Evolutionary conservation across 1,140 invertebrate genomes (phyloP).

Genomic region (Bombus turneri): DNA sequence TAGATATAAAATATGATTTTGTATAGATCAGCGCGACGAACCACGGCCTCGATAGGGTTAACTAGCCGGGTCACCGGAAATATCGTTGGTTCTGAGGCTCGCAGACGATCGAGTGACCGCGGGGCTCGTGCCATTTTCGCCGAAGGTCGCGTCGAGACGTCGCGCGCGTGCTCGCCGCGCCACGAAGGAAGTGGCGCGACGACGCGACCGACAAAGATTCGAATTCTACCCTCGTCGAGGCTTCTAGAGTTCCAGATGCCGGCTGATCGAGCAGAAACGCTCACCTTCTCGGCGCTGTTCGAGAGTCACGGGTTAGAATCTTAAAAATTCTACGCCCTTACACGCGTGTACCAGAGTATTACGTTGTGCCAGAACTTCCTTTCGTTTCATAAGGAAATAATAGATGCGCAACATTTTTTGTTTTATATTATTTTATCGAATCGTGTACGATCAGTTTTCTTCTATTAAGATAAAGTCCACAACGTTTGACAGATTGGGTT

Average conservation of each 20-base stretch:
- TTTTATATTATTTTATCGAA: too few species aligned
- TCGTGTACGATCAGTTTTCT: too few species aligned
- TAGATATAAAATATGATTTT: too few species aligned
- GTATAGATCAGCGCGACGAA: too few species aligned
- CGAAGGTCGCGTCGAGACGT: background rate
- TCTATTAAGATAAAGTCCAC: too few species aligned
- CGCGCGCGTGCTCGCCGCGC: background rate
- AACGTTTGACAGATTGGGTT: too few species aligned
- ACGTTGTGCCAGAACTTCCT: too few species aligned
- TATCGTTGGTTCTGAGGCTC: background rate
- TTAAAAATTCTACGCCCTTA: conserved; percentile 35
- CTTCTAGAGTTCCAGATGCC: conserved; percentile 32
- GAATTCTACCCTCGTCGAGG: conserved; percentile 31
- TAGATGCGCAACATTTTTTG: too few species aligned
- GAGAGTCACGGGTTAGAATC: conserved; percentile 37
- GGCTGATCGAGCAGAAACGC: conserved; percentile 20
- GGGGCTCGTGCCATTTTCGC: background rate
- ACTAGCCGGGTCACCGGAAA: background rate
- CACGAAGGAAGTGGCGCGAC: background rate
- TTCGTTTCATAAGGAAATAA: too few species aligned
- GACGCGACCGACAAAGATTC: background rate
- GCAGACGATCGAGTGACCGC: conserved; percentile 14
- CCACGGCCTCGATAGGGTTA: too few species aligned
- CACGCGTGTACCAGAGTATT: background rate
- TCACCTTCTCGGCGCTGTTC: conserved; percentile 2